These are phyloP conservation scores for Cisticola juncidis DNA, from an alignment of 2,113 vertebrate genomes.

Conservation along the genomic window DNA sequence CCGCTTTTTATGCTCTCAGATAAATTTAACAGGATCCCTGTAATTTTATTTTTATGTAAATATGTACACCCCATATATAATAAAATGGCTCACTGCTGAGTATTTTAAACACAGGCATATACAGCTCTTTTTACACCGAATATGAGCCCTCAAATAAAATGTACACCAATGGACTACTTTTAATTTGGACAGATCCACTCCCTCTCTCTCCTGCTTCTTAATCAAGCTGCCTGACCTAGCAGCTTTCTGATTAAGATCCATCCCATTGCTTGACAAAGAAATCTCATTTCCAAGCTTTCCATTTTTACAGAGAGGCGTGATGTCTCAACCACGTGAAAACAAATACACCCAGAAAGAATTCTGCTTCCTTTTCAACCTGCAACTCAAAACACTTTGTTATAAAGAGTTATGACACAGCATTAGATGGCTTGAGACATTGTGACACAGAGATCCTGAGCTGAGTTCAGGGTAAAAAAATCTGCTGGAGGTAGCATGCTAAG, in stretches of 20 bases:
- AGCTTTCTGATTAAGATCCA: not conserved
- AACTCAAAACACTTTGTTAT: not conserved
- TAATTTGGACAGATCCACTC: not conserved
- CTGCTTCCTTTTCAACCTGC: not conserved
- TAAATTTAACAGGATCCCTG: slow-evolving; percentile 46
- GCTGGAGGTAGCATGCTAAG: accelerated
- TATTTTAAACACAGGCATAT: not conserved
- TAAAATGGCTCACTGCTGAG: not conserved
- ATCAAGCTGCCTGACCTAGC: not conserved
- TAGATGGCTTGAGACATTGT: not conserved
- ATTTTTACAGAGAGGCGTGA: not conserved
- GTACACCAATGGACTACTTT: not conserved
- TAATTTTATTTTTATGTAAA: slow-evolving; percentile 58
- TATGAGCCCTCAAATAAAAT: not conserved
- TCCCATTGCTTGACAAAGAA: not conserved
- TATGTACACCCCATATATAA: slow-evolving; percentile 21
- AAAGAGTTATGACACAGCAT: not conserved
- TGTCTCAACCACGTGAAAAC: not conserved
- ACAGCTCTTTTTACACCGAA: not conserved
- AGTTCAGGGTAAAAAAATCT: not conserved
- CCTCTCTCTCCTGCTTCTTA: not conserved
- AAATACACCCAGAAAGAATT: not conserved
- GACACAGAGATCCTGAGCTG: not conserved
- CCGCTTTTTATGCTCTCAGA: slow-evolving; percentile 8
- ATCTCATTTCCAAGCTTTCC: not conserved